A percentile compares a stretch with the other conserved stretches of the same genome.
Evolutionary conservation across 2,888 invertebrate species (phyloP).

Genomic region (Lasioglossum oenotherae): DNA sequence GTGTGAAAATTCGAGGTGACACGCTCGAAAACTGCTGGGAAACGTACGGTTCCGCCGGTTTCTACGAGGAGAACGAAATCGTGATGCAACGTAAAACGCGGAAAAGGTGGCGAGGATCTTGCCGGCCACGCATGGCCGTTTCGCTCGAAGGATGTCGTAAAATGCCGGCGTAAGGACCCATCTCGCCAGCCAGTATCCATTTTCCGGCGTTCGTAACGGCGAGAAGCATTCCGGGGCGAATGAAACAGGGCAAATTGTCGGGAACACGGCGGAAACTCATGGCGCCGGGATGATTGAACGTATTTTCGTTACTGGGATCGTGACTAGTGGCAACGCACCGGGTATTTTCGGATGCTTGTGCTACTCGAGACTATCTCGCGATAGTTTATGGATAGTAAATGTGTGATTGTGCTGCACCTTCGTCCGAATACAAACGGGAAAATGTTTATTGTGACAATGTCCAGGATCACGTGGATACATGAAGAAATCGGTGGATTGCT

Average conservation of each 20-base stretch:
- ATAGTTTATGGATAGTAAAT: slow-evolving; percentile 22
- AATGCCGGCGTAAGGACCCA: slow-evolving; percentile 71
- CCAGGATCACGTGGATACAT: slow-evolving; percentile 62
- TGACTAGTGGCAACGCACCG: neutral
- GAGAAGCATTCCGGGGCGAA: neutral
- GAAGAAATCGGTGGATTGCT: slow-evolving; percentile 37
- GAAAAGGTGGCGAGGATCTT: slow-evolving; percentile 58
- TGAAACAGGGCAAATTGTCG: neutral
- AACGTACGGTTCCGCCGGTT: neutral
- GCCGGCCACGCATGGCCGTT: slow-evolving; percentile 74
- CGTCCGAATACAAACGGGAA: slow-evolving; percentile 32
- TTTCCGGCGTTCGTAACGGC: slow-evolving; percentile 35
- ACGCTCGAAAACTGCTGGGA: slow-evolving; percentile 3
- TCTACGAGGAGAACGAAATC: neutral
- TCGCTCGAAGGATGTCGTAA: slow-evolving; percentile 68
- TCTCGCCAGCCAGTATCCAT: slow-evolving; percentile 56
- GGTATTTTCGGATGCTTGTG: slow-evolving; percentile 2
- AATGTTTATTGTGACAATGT: slow-evolving; percentile 61
- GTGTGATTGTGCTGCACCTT: slow-evolving; percentile 62
- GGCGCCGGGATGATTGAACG: neutral
- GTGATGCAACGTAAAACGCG: slow-evolving; percentile 27
- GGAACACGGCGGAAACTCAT: neutral
- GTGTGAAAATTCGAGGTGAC: neutral
- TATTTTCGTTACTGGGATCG: slow-evolving; percentile 4
- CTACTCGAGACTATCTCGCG: slow-evolving; percentile 33